Base-by-base conservation (phyloP, 2,113 vertebrate species). In the Corythornis vintsioides region DNA sequence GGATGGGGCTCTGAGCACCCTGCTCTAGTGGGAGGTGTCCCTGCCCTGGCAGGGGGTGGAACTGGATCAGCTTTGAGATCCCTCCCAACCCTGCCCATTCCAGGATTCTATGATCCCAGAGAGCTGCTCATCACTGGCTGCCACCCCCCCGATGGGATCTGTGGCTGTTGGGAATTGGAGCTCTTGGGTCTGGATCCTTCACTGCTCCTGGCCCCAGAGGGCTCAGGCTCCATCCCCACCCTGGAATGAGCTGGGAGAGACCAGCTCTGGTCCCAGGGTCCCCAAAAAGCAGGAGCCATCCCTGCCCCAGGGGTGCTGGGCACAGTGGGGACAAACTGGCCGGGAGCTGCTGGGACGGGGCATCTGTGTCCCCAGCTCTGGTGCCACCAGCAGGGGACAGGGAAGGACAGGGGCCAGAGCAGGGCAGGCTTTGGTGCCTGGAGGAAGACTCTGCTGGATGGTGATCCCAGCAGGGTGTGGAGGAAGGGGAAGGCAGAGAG, bases 321-420 rank as follows among this genome's bases (percentile, higher is more conserved):
- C 2, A 1, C 50, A 18, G 42, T 14, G 29, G 48, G 59, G 43
- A 35, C n/a, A 15, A 17, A 45, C 57, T 20, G 42, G 61, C 52
- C 20, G 7, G 0, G 1, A 53, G 13, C 16, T 50, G 22, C 33
- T 1, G 9, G 72, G 33, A 25, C 1, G 9, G 25, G 9, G 1
- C 9, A 1, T 4, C 33, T 18, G 26, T 26, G 33, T 48, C 56
- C 66, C 66, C 31, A 42, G 9, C 0, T 0, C 42, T 24, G 53
- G 38, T n/a, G n/a, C 55, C 26, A 10, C 20, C 57, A 6, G 63
- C 63, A 84, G 26, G 77, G 18, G 53, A 33, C 1, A 0, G n/a
- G 0, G 11, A 40, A 67, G 73, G 80, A 14, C 40, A 8, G 22
- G 24, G 40, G 21, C 60, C 33, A 47, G 59, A 10, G 21, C 29